Evolutionary conservation across 2,113 vertebrate species (phyloP).

Genomic region (Cololabis saira): DNA sequence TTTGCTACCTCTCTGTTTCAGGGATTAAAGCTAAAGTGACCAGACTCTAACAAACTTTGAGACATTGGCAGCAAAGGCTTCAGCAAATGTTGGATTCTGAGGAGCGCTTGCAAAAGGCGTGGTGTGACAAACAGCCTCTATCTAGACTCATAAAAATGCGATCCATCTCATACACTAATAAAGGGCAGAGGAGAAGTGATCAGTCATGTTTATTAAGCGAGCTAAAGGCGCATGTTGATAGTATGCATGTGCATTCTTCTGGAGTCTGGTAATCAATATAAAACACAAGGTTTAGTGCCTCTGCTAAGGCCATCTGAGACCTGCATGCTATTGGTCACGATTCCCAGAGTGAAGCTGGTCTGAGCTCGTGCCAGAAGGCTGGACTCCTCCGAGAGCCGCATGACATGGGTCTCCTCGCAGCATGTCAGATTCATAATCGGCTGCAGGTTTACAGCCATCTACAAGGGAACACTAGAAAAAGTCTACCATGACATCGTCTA

Average conservation of each 20-base stretch:
- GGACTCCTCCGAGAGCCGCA: too few species aligned
- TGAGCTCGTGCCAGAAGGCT: too few species aligned
- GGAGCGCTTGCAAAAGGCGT: constrained; percentile 24
- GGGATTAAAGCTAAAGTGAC: constrained; percentile 29
- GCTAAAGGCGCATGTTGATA: constrained; percentile 11
- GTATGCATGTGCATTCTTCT: constrained; percentile 18
- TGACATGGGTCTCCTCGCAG: too few species aligned
- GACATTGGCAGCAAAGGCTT: constrained; percentile 21
- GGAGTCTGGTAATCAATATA: constrained; percentile 30
- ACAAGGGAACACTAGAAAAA: too few species aligned
- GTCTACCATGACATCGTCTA: too few species aligned
- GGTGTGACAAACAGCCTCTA: constrained; percentile 50
- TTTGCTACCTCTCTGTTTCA: constrained; percentile 40
- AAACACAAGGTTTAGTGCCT: constrained; percentile 30
- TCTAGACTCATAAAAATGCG: constrained; percentile 46
- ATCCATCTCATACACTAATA: constrained; percentile 24
- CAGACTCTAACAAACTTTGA: constrained; percentile 18
- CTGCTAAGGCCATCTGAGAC: neutral
- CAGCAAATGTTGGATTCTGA: constrained; percentile 34
- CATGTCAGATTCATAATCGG: too few species aligned
- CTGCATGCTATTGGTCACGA: too few species aligned
- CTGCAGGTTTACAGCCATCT: too few species aligned
- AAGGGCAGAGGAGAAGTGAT: constrained; percentile 30
- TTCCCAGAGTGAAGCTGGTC: too few species aligned
- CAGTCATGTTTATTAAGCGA: constrained; percentile 42